phyloP scores from a whole-genome alignment of 1,140 invertebrate species.

The Drosophila chauvacae region DNA sequence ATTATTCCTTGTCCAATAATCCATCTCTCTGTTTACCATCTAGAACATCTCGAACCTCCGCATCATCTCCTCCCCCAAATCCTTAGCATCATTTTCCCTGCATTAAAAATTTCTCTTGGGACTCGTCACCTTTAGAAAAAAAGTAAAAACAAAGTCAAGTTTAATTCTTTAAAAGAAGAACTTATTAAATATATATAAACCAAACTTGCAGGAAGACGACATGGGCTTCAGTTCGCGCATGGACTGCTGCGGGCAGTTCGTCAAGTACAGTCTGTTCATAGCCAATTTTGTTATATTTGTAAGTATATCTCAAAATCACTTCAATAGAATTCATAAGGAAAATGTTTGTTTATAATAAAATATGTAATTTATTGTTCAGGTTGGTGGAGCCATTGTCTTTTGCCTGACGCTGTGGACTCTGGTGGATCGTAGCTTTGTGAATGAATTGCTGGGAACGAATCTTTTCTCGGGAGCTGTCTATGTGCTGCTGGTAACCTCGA shows the following conservation, averaged over 20 bases:
- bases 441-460: conserved; percentile 92
- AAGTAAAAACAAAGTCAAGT: conserved; percentile 8
- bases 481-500: conserved; percentile 92
- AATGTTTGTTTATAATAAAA: background rate
- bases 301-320: conserved; percentile 85
- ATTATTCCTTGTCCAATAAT: conserved; percentile 1
- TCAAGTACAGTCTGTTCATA: conserved; percentile 93
- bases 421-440: conserved; percentile 92
- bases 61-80: conserved; percentile 14
- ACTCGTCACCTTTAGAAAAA: conserved; percentile 11
- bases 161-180: background rate
- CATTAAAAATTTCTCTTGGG: conserved; percentile 6
- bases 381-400: conserved; percentile 91
- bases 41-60: conserved; percentile 31
- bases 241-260: conserved; percentile 91
- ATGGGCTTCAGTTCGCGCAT: conserved; percentile 91
- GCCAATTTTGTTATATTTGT: conserved; percentile 95
- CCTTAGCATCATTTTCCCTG: conserved; percentile 19
- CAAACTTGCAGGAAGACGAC: conserved; percentile 81
- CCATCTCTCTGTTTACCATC: conserved; percentile 13
- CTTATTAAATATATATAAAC: background rate
- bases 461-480: conserved; percentile 92
- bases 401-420: conserved; percentile 92
- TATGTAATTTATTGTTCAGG: conserved; percentile 84
- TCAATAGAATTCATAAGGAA: background rate